phyloP scores from a whole-genome alignment of 2,797 vertebrate species.

The Bradypus variegatus region DNA sequence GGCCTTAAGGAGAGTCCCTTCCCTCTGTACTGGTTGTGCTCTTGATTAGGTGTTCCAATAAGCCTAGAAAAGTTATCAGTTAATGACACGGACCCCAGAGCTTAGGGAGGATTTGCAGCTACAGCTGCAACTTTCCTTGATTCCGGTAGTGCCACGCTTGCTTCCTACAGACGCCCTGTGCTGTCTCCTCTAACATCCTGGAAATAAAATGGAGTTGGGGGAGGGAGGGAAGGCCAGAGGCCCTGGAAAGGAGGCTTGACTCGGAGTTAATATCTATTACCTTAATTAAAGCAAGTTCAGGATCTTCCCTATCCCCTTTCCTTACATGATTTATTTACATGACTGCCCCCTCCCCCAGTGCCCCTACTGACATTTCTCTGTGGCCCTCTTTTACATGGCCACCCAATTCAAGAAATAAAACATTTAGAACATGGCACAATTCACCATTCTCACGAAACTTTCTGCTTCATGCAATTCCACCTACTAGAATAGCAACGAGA shows the following conservation, averaged over 20 bases:
- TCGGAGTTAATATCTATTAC: neutral
- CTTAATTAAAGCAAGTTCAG: neutral
- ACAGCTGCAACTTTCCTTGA: neutral
- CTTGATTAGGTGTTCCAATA: neutral
- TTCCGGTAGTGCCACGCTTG: neutral
- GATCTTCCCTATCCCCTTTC: neutral
- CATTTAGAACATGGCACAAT: neutral
- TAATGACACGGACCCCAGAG: neutral
- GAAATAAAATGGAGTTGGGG: neutral
- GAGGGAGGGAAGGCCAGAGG: neutral
- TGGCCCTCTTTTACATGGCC: neutral
- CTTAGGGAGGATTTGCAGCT: neutral
- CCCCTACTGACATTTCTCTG: neutral
- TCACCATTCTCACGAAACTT: neutral
- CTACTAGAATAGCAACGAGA: neutral
- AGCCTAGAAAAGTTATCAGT: neutral
- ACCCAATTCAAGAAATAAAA: neutral
- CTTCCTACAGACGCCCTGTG: neutral
- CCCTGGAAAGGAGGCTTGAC: neutral
- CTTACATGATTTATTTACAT: neutral
- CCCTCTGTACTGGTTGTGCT: neutral
- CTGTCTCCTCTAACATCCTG: neutral
- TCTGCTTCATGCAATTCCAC: neutral
- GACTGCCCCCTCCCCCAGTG: neutral
- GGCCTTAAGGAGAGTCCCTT: neutral